Evolutionary conservation across 1,140 invertebrate genomes (phyloP).

Genomic region (Caerostris darwini): DNA sequence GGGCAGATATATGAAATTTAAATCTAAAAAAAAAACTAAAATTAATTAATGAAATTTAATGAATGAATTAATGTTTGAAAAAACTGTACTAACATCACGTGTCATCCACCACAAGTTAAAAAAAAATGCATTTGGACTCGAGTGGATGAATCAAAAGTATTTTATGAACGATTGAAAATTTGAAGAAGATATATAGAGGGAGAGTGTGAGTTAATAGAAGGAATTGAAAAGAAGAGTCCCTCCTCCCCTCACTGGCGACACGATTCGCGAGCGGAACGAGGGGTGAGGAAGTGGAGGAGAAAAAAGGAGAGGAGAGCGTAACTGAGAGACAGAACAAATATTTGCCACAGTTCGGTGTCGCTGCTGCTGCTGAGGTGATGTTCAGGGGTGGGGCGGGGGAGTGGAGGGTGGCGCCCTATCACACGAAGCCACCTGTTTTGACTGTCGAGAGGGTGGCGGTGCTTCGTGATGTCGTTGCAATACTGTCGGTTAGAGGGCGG

Average conservation of each 20-base stretch:
- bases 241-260: neutral
- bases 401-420: constrained; percentile 35
- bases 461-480: constrained; percentile 54
- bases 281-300: neutral
- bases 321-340: constrained; percentile 68
- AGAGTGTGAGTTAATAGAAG: too few species aligned
- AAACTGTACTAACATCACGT: too few species aligned
- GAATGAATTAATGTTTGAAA: too few species aligned
- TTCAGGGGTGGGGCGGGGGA: neutral
- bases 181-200: too few species aligned
- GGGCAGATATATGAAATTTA: too few species aligned
- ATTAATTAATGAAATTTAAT: too few species aligned
- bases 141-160: too few species aligned
- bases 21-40: too few species aligned
- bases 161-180: too few species aligned
- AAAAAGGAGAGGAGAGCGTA: constrained; percentile 21
- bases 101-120: too few species aligned
- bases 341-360: constrained; percentile 57
- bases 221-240: neutral
- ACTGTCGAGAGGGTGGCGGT: constrained; percentile 66
- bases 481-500: constrained; percentile 11
- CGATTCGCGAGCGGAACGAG: constrained; percentile 18
- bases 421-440: constrained; percentile 66
- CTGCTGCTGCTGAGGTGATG: constrained; percentile 41
- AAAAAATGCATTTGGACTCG: too few species aligned